Evolutionary conservation across 2,888 invertebrate species (phyloP).

Genomic region (Dinocampus coccinellae): DNA sequence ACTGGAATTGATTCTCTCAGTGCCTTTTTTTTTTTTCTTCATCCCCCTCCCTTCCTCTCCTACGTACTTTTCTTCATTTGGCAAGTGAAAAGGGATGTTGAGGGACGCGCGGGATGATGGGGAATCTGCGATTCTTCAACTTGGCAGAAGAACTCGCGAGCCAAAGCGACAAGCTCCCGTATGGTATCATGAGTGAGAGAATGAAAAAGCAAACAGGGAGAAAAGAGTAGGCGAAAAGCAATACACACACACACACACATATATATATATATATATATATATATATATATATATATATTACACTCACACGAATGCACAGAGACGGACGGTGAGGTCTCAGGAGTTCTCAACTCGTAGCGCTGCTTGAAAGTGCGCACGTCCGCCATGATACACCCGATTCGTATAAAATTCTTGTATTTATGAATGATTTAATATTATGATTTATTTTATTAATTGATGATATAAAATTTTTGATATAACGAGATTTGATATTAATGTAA

Average conservation of each 20-base stretch:
- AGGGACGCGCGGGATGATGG: constrained; percentile 2
- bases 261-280: neutral
- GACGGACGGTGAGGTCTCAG: constrained; percentile 49
- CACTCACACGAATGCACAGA: neutral
- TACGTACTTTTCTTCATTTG: too few relatives aligned
- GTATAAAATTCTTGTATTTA: too few relatives aligned
- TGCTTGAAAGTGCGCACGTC: constrained; percentile 61
- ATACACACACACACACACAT: neutral
- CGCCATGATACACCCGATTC: constrained; percentile 23
- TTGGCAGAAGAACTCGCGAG: constrained; percentile 25
- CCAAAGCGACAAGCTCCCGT: constrained; percentile 27
- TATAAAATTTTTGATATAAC: too few relatives aligned
- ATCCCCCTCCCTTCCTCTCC: too few relatives aligned
- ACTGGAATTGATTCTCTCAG: constrained; percentile 24
- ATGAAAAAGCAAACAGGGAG: neutral
- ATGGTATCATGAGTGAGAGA: constrained; percentile 10
- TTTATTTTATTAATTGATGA: too few relatives aligned
- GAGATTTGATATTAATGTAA: too few relatives aligned
- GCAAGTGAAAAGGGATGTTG: neutral
- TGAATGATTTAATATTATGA: too few relatives aligned
- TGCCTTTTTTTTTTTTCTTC: too few relatives aligned
- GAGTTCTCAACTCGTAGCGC: constrained; percentile 58
- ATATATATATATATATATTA: neutral
- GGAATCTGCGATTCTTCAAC: constrained; percentile 24
- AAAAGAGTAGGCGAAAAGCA: constrained; percentile 5